phyloP scores from a whole-genome alignment of 1,140 invertebrate species.

The Hyposmocoma kahamanoa region DNA sequence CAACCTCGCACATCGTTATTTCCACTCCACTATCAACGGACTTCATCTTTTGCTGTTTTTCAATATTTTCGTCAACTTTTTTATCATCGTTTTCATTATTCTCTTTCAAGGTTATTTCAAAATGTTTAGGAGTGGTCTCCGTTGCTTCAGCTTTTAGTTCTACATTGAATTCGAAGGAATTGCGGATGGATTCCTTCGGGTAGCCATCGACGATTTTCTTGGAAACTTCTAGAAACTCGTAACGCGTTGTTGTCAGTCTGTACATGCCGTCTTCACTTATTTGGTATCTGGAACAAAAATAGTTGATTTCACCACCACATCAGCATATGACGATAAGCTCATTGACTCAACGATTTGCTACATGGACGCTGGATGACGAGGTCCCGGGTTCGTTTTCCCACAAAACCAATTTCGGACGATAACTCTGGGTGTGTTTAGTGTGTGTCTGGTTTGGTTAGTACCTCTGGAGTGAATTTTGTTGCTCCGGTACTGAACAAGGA shows the following conservation, averaged over 20 bases:
- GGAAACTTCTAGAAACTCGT: conserved; percentile 84
- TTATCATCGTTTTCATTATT: conserved; percentile 13
- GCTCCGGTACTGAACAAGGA: too few species aligned
- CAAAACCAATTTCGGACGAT: too few species aligned
- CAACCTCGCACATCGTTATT: conserved; percentile 57
- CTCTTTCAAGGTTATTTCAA: conserved; percentile 43
- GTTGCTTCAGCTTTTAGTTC: conserved; percentile 37
- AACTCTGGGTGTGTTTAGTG: too few species aligned
- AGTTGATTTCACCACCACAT: too few species aligned
- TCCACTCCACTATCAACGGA: conserved; percentile 29
- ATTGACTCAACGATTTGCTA: too few species aligned
- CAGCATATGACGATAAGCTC: too few species aligned
- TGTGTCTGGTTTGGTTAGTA: too few species aligned
- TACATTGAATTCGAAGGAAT: conserved; percentile 53
- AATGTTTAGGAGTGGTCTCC: conserved; percentile 28
- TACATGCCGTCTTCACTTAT: conserved; percentile 84
- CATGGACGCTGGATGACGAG: too few species aligned
- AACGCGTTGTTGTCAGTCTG: conserved; percentile 82
- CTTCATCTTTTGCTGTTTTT: conserved; percentile 12
- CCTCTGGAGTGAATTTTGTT: too few species aligned
- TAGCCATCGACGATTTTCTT: conserved; percentile 75
- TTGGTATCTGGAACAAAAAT: conserved; percentile 74
- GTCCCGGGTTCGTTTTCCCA: too few species aligned
- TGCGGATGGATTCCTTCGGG: conserved; percentile 46
- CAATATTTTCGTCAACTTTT: conserved; percentile 31